A percentile compares a stretch with the other conserved stretches of the same genome.
Conservation (phyloP, 2,113 vertebrate genomes). For the Bucco capensis region DNA sequence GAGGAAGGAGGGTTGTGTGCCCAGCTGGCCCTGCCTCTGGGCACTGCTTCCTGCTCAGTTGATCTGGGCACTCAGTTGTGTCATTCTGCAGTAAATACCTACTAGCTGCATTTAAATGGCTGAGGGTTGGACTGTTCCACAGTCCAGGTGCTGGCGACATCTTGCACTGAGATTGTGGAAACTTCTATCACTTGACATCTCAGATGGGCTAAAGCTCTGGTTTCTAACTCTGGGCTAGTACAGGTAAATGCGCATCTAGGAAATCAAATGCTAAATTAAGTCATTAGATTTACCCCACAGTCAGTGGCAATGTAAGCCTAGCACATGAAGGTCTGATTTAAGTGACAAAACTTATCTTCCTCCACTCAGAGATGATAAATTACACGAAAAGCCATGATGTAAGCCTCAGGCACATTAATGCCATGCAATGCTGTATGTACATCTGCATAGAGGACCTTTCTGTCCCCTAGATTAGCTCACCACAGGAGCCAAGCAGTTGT, state of each 20-base stretch:
- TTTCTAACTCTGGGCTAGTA: not conserved
- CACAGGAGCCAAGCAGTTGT: not conserved
- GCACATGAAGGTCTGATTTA: not conserved
- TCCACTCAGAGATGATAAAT: not conserved
- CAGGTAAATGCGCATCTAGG: not conserved
- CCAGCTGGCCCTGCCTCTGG: not conserved
- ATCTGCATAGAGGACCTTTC: not conserved
- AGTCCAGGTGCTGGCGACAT: not conserved
- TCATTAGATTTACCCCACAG: not conserved
- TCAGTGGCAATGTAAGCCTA: not conserved
- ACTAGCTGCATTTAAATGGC: not conserved
- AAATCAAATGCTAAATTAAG: not conserved
- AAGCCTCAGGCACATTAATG: rapidly evolving
- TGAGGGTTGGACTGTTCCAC: not conserved
- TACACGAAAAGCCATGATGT: rapidly evolving
- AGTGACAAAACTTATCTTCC: not conserved
- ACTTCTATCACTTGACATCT: not conserved
- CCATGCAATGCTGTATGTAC: not conserved
- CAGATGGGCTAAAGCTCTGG: not conserved
- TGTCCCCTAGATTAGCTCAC: not conserved
- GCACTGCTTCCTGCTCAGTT: not conserved
- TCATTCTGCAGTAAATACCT: not conserved
- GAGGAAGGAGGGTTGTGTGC: not conserved
- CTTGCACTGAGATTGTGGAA: rapidly evolving
- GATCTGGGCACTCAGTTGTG: not conserved